Evolutionary conservation across 2,888 invertebrate genomes (phyloP), one percentile per base, ranked within the genome.

Genomic region (Campoplex capitator): DNA sequence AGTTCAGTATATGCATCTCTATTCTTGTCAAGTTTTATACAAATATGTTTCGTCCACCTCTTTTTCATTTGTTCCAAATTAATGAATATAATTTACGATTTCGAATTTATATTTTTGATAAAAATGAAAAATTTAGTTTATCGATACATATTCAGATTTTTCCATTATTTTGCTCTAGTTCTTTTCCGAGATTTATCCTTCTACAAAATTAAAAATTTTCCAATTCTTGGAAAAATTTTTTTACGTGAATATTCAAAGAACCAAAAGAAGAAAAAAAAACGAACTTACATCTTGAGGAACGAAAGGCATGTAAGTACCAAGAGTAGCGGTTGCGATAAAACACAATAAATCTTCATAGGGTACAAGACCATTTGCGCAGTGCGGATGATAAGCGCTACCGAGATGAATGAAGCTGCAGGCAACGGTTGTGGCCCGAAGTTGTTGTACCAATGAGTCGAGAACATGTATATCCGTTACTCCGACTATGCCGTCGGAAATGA

Each of bases 331-430:
- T 58, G 97, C 96, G 89, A 98, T 95, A 93, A 97, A 97, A 92
- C 96, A 95, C 94, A 98, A 95, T 80, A 98, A 95, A 92, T 97
- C 97, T 71, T 96, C 95, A 93, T 97, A 97, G 32, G 97, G 96
- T 28, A 97, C 96, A 90, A 96, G 95, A 28, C 97, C 97, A 88
- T 96, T 96, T 88, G 96, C 96, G 83, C 96, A 95, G 90, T 96
- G 95, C 3, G 97, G 96, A 93, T 97, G 96, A 93, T 96, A 96
- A 62, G 95, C 94, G 89, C 96, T 96, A 67, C 97, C 96, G 32
- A 97, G 95, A 93, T 97, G 97, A 86, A 97, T 95, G 94, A 98
- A 97, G 75, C 97, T 97, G 90, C 97, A 97, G 13, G 97, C 95
- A 84, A 97, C 96, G 65, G 97, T 97, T 92, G 96, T 96, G 90